Evolutionary conservation across 1,140 invertebrate genomes (phyloP).

Genomic region (Drosophila sp.): DNA sequence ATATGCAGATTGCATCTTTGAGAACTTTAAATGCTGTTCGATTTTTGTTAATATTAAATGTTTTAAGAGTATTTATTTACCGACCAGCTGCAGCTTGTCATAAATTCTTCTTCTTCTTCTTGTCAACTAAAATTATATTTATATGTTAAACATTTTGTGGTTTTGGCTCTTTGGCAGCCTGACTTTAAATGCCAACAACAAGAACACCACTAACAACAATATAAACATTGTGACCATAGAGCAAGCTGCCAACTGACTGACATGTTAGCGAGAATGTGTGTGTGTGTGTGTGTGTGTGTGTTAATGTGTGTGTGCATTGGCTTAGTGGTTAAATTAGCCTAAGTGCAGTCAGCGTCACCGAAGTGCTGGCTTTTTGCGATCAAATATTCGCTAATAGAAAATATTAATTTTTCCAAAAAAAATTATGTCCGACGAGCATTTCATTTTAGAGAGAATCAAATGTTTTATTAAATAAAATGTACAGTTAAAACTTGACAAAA

Average conservation of each 20-base stretch:
- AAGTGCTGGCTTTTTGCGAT: constrained; percentile 62
- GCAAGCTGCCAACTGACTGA: constrained; percentile 68
- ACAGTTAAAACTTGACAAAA: no score
- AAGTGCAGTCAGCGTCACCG: constrained; percentile 68
- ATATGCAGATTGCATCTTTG: no score
- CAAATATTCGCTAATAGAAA: constrained; percentile 59
- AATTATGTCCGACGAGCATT: neutral
- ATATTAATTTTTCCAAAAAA: neutral
- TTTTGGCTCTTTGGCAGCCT: constrained; percentile 50
- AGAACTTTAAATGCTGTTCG: neutral
- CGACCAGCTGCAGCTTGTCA: neutral
- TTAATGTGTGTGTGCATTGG: constrained; percentile 34
- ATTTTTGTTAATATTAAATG: neutral
- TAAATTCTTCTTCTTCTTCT: neutral
- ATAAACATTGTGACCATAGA: constrained; percentile 74
- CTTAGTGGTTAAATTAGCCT: constrained; percentile 79
- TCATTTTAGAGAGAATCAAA: neutral
- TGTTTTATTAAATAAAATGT: neutral
- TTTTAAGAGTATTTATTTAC: neutral
- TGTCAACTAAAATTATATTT: constrained; percentile 63
- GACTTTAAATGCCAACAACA: constrained; percentile 59
- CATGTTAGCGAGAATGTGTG: constrained; percentile 32
- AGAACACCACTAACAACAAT: constrained; percentile 32
- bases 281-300: constrained; percentile 24
- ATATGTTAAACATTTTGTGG: constrained; percentile 75